Base-by-base conservation (phyloP, 2,888 invertebrate genomes). In the Cheilosia variabilis region DNA sequence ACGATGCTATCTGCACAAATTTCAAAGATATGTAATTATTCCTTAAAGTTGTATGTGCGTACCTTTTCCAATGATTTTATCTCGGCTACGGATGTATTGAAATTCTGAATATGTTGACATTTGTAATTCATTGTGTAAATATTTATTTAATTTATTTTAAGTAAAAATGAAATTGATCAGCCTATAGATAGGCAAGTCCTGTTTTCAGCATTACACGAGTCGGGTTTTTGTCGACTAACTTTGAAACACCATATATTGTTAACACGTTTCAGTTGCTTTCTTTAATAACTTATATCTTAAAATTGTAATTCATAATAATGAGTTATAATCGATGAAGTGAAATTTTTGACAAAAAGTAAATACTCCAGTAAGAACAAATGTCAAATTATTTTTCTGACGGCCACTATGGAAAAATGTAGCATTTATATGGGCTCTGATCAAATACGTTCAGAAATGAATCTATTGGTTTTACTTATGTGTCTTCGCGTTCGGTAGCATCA, bases 1-100 rank as follows among this genome's bases (percentile, higher is more conserved):
- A 97, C 90, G 93, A 91, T 87, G 93, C 90, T 68, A 91, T 91
- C 95, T 95, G 90, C 22, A 37, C 37, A 71, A 68, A 22, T 37
- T 24, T 50, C 43, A 60, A 71, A 72, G 55, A 47, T 43, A 34
- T 50, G 47, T 47, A 60, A 31, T 24, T 24, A 41, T n/a, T 27
- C 52, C 24, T 45, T 22, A 15, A 1, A 3, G n/a, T 17, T 9
- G 17, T 47, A 17, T 13, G 22, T 50, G 41, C 60, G 45, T 81
- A 91, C 91, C 89, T 90, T 88, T 72, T 88, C 88, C 43, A 89
- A 82, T 88, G 89, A 88, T 77, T 89, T 88, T 71, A 90, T 87
- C 63, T 90, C 91, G 9, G 66, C 34, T 45, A 60, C 27, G 2
- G 86, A 77, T 34, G 62, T 68, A 71, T 81, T 86, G n/a, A 77